Percentiles rank a stretch among this genome's conserved stretches.
These are phyloP conservation scores for Nasonia oneida DNA, from an alignment of 2,888 invertebrate species.

Conservation along the genomic window DNA sequence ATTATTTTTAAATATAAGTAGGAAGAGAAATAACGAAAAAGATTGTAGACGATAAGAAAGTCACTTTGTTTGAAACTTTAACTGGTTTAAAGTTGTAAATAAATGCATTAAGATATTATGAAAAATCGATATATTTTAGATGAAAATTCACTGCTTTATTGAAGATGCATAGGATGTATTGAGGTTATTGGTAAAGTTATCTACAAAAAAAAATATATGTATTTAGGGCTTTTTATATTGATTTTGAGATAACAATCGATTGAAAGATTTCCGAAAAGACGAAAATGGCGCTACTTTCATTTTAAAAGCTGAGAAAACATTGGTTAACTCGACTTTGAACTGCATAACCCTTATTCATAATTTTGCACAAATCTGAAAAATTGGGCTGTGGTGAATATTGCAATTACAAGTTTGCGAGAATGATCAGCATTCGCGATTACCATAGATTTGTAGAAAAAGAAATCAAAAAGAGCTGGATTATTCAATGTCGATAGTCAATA, in stretches of 20 bases:
- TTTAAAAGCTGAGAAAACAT: conserved; percentile 5
- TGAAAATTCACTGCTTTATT: conserved; percentile 31
- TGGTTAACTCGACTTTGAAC: conserved; percentile 35
- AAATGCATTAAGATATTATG: conserved; percentile 11
- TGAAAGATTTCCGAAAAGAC: neutral
- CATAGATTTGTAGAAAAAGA: conserved; percentile 47
- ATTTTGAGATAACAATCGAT: neutral
- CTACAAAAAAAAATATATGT: neutral
- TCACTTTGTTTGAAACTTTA: conserved; percentile 47
- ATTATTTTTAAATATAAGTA: conserved; percentile 29
- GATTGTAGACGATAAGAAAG: conserved; percentile 37
- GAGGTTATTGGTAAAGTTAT: neutral
- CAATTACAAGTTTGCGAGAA: conserved; percentile 36
- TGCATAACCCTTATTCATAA: conserved; percentile 36
- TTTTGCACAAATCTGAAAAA: conserved; percentile 47
- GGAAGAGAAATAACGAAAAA: conserved; percentile 1
- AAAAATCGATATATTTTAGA: conserved; percentile 36
- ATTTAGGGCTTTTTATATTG: conserved; percentile 37
- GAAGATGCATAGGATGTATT: conserved; percentile 18
- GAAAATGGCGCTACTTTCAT: conserved; percentile 27
- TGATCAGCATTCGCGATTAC: conserved; percentile 35
- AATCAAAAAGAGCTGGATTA: conserved; percentile 53
- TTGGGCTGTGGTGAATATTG: conserved; percentile 49
- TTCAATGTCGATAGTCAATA: conserved; percentile 63
- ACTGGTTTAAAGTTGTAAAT: conserved; percentile 47